These are phyloP conservation scores for Eulithis prunata DNA, from an alignment of 2,888 invertebrate genomes.

Conservation along the genomic window DNA sequence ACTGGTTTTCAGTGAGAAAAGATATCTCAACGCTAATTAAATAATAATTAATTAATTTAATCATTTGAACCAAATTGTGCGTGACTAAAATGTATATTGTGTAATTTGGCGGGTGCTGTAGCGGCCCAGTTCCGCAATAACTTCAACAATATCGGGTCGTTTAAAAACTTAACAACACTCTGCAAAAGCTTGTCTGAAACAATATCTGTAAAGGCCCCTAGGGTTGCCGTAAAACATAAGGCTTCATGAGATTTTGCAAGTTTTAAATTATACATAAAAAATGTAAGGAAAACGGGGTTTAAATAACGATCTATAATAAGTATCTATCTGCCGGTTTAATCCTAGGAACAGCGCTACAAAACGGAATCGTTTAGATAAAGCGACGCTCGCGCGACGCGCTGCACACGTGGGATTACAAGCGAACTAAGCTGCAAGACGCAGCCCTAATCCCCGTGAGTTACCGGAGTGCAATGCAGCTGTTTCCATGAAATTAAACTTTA, in stretches of 20 bases:
- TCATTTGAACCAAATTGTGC: too few relatives aligned
- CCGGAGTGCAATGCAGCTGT: conserved; percentile 27
- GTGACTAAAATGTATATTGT: too few relatives aligned
- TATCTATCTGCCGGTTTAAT: neutral
- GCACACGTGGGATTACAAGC: conserved; percentile 19
- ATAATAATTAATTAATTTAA: too few relatives aligned
- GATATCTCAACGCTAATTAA: too few relatives aligned
- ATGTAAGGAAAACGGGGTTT: too few relatives aligned
- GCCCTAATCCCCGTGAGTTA: conserved; percentile 31
- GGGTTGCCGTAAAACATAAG: neutral
- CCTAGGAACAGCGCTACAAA: neutral
- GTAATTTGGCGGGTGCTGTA: neutral
- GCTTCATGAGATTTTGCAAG: too few relatives aligned
- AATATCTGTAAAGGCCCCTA: neutral
- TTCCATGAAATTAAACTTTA: conserved; percentile 33
- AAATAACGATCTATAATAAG: too few relatives aligned
- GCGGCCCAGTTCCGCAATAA: conserved; percentile 25
- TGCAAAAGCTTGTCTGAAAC: conserved; percentile 15
- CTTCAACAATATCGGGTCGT: conserved; percentile 7
- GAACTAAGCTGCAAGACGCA: conserved; percentile 26
- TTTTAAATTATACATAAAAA: too few relatives aligned
- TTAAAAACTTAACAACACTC: conserved; percentile 25
- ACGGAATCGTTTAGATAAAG: conserved; percentile 8
- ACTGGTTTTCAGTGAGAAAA: too few relatives aligned
- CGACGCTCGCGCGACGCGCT: neutral